A percentile compares a stretch with the other conserved stretches of the same genome.
These are phyloP conservation scores for Forpus xanthops DNA, from an alignment of 2,797 vertebrate species.

Conservation along the genomic window DNA sequence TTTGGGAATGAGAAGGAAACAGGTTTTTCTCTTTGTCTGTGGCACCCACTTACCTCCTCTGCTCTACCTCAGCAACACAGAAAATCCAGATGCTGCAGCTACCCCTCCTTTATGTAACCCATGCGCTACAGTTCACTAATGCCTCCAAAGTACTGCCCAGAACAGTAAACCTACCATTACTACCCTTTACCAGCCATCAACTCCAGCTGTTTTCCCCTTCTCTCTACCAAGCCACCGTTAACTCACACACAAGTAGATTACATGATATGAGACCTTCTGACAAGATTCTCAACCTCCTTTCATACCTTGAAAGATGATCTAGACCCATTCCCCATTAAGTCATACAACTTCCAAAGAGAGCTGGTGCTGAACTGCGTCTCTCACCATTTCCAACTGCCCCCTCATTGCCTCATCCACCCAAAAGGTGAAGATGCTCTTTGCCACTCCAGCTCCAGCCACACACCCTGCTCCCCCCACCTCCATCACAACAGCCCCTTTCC, in stretches of 20 bases:
- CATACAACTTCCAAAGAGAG: background rate
- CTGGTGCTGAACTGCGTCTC: rapidly evolving
- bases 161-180: background rate
- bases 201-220: background rate
- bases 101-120: background rate
- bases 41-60: background rate
- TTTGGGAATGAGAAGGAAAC: background rate
- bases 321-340: rapidly evolving
- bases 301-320: rapidly evolving
- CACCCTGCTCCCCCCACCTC: background rate
- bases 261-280: rapidly evolving
- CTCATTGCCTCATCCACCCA: rapidly evolving
- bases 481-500: rapidly evolving
- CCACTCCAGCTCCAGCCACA: background rate
- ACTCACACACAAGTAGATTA: rapidly evolving
- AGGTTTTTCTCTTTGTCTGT: background rate
- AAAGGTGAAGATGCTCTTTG: rapidly evolving
- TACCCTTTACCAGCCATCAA: background rate
- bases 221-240: background rate
- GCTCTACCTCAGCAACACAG: background rate
- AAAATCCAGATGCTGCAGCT: background rate
- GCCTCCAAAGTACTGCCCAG: background rate
- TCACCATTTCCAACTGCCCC: rapidly evolving
- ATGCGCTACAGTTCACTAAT: rapidly evolving
- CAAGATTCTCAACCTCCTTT: background rate